Evolutionary conservation across 2,888 invertebrate genomes (phyloP).

Genomic region (Diogma glabrata): DNA sequence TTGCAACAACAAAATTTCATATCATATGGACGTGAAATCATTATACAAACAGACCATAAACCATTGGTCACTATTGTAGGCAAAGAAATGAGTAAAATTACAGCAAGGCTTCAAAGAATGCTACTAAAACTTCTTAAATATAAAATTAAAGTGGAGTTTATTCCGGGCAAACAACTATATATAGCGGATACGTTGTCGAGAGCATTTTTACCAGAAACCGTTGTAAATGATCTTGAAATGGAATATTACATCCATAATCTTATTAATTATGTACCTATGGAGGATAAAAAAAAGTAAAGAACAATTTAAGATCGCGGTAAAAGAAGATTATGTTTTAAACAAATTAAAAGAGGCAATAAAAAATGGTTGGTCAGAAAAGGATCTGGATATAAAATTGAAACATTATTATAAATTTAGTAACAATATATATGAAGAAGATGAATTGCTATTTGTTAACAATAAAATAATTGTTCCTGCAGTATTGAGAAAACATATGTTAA

Average conservation of each 20-base stretch:
- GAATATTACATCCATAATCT: slow-evolving; percentile 5
- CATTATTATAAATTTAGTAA: too few species aligned
- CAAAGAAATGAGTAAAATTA: neutral
- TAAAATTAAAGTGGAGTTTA: neutral
- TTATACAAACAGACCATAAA: slow-evolving; percentile 1
- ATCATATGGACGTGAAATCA: slow-evolving; percentile 5
- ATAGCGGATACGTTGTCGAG: neutral
- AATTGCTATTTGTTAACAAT: too few species aligned
- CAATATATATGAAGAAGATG: too few species aligned
- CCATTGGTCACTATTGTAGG: neutral
- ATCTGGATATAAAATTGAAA: neutral
- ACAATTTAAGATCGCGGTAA: slow-evolving; percentile 11
- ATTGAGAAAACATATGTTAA: too few species aligned
- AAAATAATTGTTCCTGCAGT: too few species aligned
- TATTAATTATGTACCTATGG: too few species aligned
- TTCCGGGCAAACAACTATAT: neutral
- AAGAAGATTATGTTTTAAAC: slow-evolving; percentile 4
- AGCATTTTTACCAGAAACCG: slow-evolving; percentile 12
- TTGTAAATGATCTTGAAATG: slow-evolving; percentile 11
- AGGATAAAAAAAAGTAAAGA: too few species aligned
- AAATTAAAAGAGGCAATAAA: slow-evolving; percentile 8
- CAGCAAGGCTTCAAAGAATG: neutral
- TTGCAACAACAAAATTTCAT: slow-evolving; percentile 10
- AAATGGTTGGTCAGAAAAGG: slow-evolving; percentile 17
- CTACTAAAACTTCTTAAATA: neutral